A percentile compares a stretch with the other conserved stretches of the same genome.
These are phyloP conservation scores for Notechis scutatus DNA, from an alignment of 2,113 vertebrate species.

Conservation along the genomic window DNA sequence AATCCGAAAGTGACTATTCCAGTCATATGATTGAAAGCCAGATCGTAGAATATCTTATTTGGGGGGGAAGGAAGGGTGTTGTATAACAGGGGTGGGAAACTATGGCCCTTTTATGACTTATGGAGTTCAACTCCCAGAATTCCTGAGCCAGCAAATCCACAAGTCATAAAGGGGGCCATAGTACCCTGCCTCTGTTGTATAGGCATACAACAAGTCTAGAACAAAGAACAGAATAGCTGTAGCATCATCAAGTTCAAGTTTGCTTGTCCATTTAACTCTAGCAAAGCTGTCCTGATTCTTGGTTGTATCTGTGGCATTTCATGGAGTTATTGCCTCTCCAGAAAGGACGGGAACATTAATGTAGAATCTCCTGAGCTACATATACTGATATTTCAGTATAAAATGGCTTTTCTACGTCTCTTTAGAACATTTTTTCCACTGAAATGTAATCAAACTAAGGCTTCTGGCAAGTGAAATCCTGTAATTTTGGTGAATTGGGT, in stretches of 20 bases:
- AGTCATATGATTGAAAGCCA: neutral
- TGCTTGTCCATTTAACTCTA: neutral
- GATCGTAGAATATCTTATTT: neutral
- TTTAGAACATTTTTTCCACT: neutral
- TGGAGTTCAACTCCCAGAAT: neutral
- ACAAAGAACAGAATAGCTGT: slow-evolving; percentile 1
- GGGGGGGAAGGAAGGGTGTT: neutral
- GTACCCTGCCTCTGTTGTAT: neutral
- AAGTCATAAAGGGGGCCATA: neutral
- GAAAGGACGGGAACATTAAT: neutral
- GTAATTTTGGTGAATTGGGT: neutral
- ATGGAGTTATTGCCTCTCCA: neutral
- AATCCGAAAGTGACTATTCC: neutral
- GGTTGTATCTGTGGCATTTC: neutral
- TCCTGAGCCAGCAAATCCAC: neutral
- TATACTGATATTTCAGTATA: neutral
- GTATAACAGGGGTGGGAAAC: neutral
- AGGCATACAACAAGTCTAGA: neutral
- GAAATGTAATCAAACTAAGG: neutral
- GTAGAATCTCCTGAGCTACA: neutral
- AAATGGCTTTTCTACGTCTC: neutral
- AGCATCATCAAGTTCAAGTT: neutral
- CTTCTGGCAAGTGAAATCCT: neutral
- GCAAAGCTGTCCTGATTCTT: neutral
- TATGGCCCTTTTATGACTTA: neutral